Base-by-base conservation (phyloP, 2,888 invertebrate genomes). In the Sinopyrophorus schimmeli region DNA sequence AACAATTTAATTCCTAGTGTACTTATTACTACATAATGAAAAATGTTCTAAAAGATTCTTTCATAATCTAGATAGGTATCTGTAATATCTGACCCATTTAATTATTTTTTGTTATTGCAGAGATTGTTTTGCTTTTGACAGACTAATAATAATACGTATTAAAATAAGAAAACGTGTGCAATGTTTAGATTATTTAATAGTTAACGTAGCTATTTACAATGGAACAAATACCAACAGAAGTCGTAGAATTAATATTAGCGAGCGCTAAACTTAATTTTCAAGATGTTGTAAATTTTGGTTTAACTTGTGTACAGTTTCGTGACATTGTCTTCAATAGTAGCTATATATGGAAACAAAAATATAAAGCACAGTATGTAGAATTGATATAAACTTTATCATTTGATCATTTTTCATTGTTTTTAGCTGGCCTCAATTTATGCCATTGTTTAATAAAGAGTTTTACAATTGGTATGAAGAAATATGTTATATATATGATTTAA, bases 271-370 rank as follows among this genome's bases (percentile, higher is more conserved):
- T 73, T 42, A 61, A 53, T 5, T 59, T 70, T 18, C 56, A 63
- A 56, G 82, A 82, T 65, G 72, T 80, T 27, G 47, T 78, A 7
- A 75, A 74, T 61, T 78, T 82, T 58, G 73, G 77, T 11, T 59
- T 71, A 35, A 78, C 80, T 10, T 82, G 80, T 66, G 77, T 74
- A 58, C 73, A 73, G 21, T 77, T 78, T 46, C 66, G 76, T 57
- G 69, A 74, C 47, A 61, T 77, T 37, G 69, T 81, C 1, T 68
- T 66, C 28, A 73, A 73, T 31, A 76, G 72, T 54, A 76, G 75
- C 54, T 69, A 71, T 53, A 64, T 77, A 7, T 79, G 79, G 79
- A 74, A 70, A 53, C 68, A 64, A 0, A 76, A 76, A 58, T 74
- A 75, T 58, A 68, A 71, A 37, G 70, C 74, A 59, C 72, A 69